Evolutionary conservation across 2,113 vertebrate genomes (phyloP).

Genomic region (Mellivora capensis): DNA sequence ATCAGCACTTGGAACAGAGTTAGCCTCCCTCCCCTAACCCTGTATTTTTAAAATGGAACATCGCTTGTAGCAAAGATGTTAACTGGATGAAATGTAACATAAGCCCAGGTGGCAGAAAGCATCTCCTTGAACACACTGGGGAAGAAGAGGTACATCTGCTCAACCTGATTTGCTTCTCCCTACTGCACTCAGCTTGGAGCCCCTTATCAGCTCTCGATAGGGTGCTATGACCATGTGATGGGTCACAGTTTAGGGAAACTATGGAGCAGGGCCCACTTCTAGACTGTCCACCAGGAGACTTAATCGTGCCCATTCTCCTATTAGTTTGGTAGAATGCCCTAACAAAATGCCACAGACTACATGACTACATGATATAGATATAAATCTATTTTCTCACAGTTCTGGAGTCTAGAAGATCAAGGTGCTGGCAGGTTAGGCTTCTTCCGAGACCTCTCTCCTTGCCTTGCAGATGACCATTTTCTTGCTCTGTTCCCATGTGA

Average conservation of each 20-base stretch:
- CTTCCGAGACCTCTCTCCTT: background rate
- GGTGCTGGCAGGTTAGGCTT: background rate
- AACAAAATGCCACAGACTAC: background rate
- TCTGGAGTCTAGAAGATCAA: background rate
- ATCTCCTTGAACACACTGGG: background rate
- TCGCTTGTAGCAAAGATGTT: background rate
- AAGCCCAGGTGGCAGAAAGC: background rate
- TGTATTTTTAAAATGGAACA: background rate
- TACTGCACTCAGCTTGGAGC: too few species aligned
- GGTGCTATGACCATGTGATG: background rate
- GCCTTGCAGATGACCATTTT: background rate
- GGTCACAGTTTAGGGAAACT: background rate
- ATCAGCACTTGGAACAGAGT: background rate
- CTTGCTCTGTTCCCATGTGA: background rate
- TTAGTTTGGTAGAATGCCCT: background rate
- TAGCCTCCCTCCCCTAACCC: background rate
- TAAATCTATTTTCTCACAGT: background rate
- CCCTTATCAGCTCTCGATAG: background rate
- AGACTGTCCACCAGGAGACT: background rate
- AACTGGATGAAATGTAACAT: background rate
- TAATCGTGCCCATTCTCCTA: background rate
- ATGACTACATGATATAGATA: background rate
- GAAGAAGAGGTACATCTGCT: background rate
- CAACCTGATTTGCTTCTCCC: background rate
- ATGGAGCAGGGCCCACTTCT: background rate